Base-by-base conservation (phyloP, 2,113 vertebrate genomes). In the Bubalus kerabau region DNA sequence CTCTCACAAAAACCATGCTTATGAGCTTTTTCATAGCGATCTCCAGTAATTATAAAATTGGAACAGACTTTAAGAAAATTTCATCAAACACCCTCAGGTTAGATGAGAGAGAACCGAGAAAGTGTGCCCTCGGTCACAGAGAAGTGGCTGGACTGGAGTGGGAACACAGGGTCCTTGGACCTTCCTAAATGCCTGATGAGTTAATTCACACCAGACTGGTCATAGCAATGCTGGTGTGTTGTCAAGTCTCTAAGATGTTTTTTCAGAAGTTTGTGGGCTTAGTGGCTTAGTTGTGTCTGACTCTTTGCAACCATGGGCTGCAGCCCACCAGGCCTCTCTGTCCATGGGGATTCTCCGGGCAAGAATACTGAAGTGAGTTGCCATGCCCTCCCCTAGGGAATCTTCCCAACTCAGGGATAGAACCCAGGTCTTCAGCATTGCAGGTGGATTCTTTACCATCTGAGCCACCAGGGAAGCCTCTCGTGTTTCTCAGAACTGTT, bases 201-300 rank as follows among this genome's bases (percentile, higher is more conserved):
- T 30, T 46, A 14, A 12, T 59, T 52, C 67, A 15, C 23, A 15
- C 9, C 9, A 15, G 67, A 54, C 82, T 60, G 74, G 54, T 54
- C 11, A 0, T 8, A 64, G 50, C 48, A 3, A 2, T 8, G 30
- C 24, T 6, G 32, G 52, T 6, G 1, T 15, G 2, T 15, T 3
- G n/a, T 23, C 24, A 26, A 15, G 71, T 24, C 67, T 91, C 36
- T 43, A 8, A 71, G 21, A 6, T 83, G 71, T 88, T 71, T 74
- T 52, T 62, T 81, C 76, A 28, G 59, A 74, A 43, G 19, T 30
- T 4, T 5, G 7, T 40, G 19, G 21, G n/a, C 67, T 40, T 12
- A 80, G 50, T 74, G 0, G 19, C 19, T 40, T 19, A 40, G 67
- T 40, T 74, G 67, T 74, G n/a, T 74, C 67, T 23, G n/a, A 40